Conservation (phyloP, 2,113 vertebrate species). For the Melozone crissalis region DNA sequence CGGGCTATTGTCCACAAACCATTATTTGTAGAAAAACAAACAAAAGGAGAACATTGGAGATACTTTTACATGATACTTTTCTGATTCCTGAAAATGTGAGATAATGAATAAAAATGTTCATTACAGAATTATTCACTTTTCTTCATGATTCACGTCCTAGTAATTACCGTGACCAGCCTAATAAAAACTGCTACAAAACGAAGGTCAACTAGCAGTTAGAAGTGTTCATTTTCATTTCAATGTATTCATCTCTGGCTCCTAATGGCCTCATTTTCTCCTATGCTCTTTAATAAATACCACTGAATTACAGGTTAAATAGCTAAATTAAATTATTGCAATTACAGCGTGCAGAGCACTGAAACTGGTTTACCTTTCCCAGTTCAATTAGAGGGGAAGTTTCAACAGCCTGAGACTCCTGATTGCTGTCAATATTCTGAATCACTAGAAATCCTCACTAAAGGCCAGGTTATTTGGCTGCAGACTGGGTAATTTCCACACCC, state of each 20-base stretch:
- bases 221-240: conserved; percentile 98
- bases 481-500: conserved; percentile 19
- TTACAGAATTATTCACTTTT: conserved; percentile 94
- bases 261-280: conserved; percentile 98
- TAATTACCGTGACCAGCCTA: conserved; percentile 95
- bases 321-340: conserved; percentile 99
- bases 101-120: conserved; percentile 96
- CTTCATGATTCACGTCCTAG: conserved; percentile 91
- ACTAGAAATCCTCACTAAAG: conserved; percentile 38
- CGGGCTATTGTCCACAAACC: conserved; percentile 67
- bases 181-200: conserved; percentile 95
- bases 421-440: conserved; percentile 80
- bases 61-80: conserved; percentile 54
- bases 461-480: conserved; percentile 62
- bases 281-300: conserved; percentile 99
- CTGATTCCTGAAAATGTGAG: conserved; percentile 80
- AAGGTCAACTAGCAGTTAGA: conserved; percentile 99
- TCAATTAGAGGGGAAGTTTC: conserved; percentile 88
- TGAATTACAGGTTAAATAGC: conserved; percentile 99
- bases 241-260: conserved; percentile 97
- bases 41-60: conserved; percentile 41
- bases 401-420: conserved; percentile 80
- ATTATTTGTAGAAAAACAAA: conserved; percentile 74
- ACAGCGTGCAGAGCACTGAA: conserved; percentile 84
- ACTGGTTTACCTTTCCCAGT: conserved; percentile 89